A percentile compares a stretch with the other conserved stretches of the same genome.
phyloP scores from a whole-genome alignment of 2,888 invertebrate species.

The Eristalis pertinax region DNA sequence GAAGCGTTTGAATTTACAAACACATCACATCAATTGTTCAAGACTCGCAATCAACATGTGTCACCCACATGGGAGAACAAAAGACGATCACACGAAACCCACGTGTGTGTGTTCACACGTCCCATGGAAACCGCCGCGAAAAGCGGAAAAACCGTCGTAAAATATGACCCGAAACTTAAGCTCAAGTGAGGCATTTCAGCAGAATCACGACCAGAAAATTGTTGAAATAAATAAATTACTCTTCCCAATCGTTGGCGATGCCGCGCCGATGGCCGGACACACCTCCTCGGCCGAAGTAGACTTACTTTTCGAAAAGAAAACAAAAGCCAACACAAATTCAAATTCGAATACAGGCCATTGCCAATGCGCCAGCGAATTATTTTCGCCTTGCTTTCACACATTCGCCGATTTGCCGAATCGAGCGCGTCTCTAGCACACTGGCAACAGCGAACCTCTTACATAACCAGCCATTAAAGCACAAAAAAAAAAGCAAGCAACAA shows the following conservation, averaged over 20 bases:
- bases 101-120: not conserved
- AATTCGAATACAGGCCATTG: constrained; percentile 40
- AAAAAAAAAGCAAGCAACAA: constrained; percentile 8
- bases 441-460: constrained; percentile 54
- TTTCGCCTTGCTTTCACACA: not conserved
- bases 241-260: not conserved
- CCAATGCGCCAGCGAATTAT: constrained; percentile 12
- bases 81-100: not conserved
- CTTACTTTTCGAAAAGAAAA: not conserved
- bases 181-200: not conserved
- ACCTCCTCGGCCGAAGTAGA: not conserved
- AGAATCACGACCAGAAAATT: constrained; percentile 42
- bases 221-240: constrained; percentile 56
- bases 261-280: not conserved
- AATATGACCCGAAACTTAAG: constrained; percentile 30
- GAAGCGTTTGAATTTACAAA: not conserved
- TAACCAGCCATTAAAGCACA: constrained; percentile 27
- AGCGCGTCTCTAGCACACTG: constrained; percentile 47
- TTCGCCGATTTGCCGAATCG: constrained; percentile 12
- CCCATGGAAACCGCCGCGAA: not conserved
- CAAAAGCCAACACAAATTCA: not conserved
- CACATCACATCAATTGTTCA: not conserved
- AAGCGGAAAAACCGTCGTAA: not conserved
- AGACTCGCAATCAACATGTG: not conserved
- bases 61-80: not conserved